Evolutionary conservation across 1,140 invertebrate genomes (phyloP).

Genomic region (Gerris buenoi): DNA sequence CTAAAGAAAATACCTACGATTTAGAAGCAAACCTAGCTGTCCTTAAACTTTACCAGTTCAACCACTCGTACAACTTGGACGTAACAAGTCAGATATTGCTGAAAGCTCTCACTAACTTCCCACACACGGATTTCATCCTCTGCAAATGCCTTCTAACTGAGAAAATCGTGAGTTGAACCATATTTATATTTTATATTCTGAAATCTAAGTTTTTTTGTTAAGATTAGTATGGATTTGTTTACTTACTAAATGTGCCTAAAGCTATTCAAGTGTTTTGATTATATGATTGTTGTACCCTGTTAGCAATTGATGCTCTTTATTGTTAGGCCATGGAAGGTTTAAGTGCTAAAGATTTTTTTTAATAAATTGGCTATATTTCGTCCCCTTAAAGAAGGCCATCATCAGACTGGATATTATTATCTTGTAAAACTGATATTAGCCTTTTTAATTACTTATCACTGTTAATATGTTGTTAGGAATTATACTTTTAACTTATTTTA

Average conservation of each 20-base stretch:
- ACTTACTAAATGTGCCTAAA: background rate
- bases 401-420: background rate
- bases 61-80: slow-evolving; percentile 65
- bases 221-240: background rate
- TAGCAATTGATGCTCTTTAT: background rate
- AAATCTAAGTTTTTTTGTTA: background rate
- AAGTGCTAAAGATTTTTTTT: background rate
- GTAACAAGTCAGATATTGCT: slow-evolving; percentile 74
- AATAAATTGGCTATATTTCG: background rate
- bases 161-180: slow-evolving; percentile 47
- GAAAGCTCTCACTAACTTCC: slow-evolving; percentile 89
- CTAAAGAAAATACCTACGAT: slow-evolving; percentile 85
- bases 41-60: slow-evolving; percentile 81
- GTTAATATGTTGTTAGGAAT: background rate
- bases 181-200: slow-evolving; percentile 5
- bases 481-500: background rate
- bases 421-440: background rate
- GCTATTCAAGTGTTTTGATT: background rate
- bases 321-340: background rate
- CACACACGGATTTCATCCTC: slow-evolving; percentile 90
- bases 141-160: slow-evolving; percentile 88
- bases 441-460: background rate
- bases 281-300: background rate
- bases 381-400: background rate
- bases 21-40: slow-evolving; percentile 91